phyloP scores from a whole-genome alignment of 2,797 vertebrate species.

The Malacoraja senta region DNA sequence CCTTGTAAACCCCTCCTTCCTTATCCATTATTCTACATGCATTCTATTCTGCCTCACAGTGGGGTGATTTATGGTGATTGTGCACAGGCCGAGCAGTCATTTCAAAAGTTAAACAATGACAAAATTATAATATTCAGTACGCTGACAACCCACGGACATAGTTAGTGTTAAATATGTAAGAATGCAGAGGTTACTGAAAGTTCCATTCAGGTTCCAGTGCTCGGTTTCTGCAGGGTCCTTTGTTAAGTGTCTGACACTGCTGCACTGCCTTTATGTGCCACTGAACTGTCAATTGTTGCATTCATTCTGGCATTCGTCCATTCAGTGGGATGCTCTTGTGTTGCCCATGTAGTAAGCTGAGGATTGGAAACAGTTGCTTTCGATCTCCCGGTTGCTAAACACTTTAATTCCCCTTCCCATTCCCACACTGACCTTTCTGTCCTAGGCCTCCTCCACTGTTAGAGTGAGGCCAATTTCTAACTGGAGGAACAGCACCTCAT shows the following conservation, averaged over 20 bases:
- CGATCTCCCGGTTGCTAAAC: too few relatives aligned
- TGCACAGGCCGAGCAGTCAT: constrained; percentile 12
- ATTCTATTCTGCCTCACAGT: not conserved
- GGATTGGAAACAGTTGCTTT: not conserved
- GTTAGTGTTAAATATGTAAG: constrained; percentile 35
- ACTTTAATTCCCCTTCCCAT: too few relatives aligned
- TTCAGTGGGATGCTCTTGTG: constrained; percentile 24
- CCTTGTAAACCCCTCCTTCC: constrained; percentile 18
- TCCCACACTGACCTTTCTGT: too few relatives aligned
- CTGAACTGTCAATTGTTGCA: constrained; percentile 28
- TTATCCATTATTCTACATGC: not conserved
- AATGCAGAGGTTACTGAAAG: constrained; percentile 32
- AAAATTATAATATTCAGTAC: constrained; percentile 30
- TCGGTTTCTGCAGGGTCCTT: constrained; percentile 7
- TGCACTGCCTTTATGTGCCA: constrained; percentile 25
- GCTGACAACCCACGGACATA: constrained; percentile 28
- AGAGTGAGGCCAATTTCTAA: too few relatives aligned
- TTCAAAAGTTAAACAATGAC: constrained; percentile 35
- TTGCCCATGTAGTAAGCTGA: constrained; percentile 9
- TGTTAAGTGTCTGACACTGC: constrained; percentile 9
- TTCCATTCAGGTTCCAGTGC: constrained; percentile 29
- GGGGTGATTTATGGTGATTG: not conserved
- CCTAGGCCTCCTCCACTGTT: too few relatives aligned
- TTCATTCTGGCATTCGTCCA: not conserved
- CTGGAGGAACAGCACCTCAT: too few relatives aligned